A percentile compares a stretch with the other conserved stretches of the same genome.
Evolutionary conservation across 2,113 vertebrate genomes (phyloP).

Genomic region (Fulica atra): DNA sequence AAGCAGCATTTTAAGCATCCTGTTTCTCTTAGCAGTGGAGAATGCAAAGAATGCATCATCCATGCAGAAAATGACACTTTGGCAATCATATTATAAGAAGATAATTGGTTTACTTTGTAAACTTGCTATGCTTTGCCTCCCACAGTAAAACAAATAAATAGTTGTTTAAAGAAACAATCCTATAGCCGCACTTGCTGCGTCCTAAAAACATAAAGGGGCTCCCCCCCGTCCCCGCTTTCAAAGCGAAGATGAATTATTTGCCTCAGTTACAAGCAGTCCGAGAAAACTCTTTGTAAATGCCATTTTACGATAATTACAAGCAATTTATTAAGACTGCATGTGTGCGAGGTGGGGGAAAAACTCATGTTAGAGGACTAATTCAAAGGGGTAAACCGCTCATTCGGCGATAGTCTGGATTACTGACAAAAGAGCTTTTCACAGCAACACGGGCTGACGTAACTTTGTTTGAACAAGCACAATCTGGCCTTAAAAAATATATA

Average conservation of each 20-base stretch:
- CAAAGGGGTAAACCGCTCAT: slow-evolving; percentile 50
- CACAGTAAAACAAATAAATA: slow-evolving; percentile 51
- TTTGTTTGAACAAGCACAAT: slow-evolving; percentile 61
- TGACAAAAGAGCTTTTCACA: slow-evolving; percentile 65
- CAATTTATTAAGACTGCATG: slow-evolving; percentile 1
- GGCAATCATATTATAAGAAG: slow-evolving; percentile 58
- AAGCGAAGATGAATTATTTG: slow-evolving; percentile 58
- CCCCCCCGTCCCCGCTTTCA: background rate
- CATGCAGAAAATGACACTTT: slow-evolving; percentile 16
- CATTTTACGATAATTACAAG: slow-evolving; percentile 71
- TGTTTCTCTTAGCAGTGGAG: background rate
- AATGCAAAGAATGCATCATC: background rate
- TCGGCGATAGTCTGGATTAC: slow-evolving; percentile 63
- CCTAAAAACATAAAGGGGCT: slow-evolving; percentile 36
- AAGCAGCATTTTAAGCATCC: background rate
- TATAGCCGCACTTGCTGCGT: background rate
- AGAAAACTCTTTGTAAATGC: slow-evolving; percentile 72
- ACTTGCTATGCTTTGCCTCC: slow-evolving; percentile 62
- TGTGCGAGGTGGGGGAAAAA: background rate
- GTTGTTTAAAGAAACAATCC: slow-evolving; percentile 54
- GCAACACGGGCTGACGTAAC: slow-evolving; percentile 21
- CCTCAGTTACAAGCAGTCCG: slow-evolving; percentile 43
- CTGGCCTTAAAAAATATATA: background rate
- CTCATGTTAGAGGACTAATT: slow-evolving; percentile 1
- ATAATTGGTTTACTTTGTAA: slow-evolving; percentile 66